Conservation (phyloP, 2,113 vertebrate species). For the Hippocampus abdominalis region DNA sequence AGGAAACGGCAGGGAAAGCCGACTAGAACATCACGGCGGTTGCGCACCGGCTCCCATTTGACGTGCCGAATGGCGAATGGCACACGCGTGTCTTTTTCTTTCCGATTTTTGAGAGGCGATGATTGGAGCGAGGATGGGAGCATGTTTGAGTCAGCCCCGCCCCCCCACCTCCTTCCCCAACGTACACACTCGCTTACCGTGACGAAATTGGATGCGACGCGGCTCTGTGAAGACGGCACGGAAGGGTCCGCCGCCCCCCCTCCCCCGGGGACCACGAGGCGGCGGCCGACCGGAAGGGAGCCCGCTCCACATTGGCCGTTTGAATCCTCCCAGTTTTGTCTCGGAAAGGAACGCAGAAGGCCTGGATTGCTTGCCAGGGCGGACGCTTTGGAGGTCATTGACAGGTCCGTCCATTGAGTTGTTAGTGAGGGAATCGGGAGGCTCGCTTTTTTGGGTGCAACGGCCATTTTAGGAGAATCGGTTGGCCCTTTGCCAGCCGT, state of each 20-base stretch:
- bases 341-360: no score
- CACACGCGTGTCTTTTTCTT: not conserved
- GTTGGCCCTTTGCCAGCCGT: no score
- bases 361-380: not conserved
- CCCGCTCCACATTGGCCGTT: not conserved
- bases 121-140: conserved; percentile 51
- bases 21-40: no score
- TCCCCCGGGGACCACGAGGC: conserved; percentile 8
- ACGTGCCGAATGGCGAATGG: no score
- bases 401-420: no score
- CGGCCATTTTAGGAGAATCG: no score
- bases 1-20: no score
- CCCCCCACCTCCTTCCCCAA: conserved; percentile 38
- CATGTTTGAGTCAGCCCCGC: conserved; percentile 47
- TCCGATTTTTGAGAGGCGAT: not conserved
- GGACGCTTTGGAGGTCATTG: no score
- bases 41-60: no score
- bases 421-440: no score
- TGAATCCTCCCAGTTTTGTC: not conserved
- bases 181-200: conserved; percentile 42
- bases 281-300: no score
- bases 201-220: conserved; percentile 72
- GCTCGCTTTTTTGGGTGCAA: no score
- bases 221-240: conserved; percentile 67
- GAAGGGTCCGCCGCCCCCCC: conserved; percentile 56